These are phyloP conservation scores for Calephelis virginiensis DNA, from an alignment of 1,140 invertebrate genomes.

Conservation along the genomic window DNA sequence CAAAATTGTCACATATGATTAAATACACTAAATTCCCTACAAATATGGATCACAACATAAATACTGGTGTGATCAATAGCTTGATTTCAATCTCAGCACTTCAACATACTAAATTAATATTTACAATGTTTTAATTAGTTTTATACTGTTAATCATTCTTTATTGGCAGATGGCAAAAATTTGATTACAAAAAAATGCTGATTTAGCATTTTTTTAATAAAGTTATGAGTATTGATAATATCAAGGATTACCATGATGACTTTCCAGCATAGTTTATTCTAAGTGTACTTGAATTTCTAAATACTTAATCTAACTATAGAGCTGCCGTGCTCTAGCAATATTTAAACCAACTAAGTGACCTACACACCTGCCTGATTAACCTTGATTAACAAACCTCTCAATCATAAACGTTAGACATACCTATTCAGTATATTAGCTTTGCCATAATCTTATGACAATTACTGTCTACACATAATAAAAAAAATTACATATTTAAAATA, in stretches of 20 bases:
- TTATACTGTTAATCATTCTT: constrained; percentile 3
- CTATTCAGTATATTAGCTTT: too few relatives aligned
- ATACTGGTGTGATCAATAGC: constrained; percentile 1
- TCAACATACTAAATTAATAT: constrained; percentile 14
- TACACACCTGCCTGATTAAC: constrained; percentile 15
- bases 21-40: constrained; percentile 13
- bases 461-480: too few relatives aligned
- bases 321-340: constrained; percentile 37
- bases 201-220: constrained; percentile 23
- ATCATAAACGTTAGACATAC: too few relatives aligned
- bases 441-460: too few relatives aligned
- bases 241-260: constrained; percentile 56
- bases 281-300: constrained; percentile 56
- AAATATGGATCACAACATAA: constrained; percentile 13
- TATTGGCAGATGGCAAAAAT: constrained; percentile 18
- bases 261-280: constrained; percentile 57
- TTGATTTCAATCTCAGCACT: constrained; percentile 10
- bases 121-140: constrained; percentile 2
- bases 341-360: constrained; percentile 24
- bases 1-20: constrained; percentile 11
- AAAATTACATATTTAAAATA: too few relatives aligned
- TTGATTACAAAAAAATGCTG: constrained; percentile 9
- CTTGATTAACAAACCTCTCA: background rate
- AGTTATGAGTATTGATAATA: constrained; percentile 66
- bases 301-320: constrained; percentile 38